Evolutionary conservation across 1,140 invertebrate species (phyloP), one percentile per base, ranked within the genome.

Genomic region (Galendromus occidentalis): DNA sequence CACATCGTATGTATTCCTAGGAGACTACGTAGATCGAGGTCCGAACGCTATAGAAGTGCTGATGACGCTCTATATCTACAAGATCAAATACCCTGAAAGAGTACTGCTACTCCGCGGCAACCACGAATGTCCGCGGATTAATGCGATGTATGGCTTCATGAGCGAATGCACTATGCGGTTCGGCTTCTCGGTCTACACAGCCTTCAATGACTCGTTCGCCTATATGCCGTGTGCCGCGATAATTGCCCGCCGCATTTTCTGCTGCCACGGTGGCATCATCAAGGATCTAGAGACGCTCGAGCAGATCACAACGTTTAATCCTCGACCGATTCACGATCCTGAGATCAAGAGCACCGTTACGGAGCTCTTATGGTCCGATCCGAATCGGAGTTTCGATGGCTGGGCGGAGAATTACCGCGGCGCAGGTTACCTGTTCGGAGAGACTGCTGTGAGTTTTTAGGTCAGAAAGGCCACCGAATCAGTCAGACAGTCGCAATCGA

Each of bases 31-130:
- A 7, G 64, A 65, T n/a, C 22, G 64, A n/a, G 64, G 64, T 28
- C 30, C 64, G 22, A 42, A 65, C 17, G 63, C 42, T n/a, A 42
- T 65, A 0, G 64, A 65, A 30, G n/a, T n/a, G 4, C 25, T 65
- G 30, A 45, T 42, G 25, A 42, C 63, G 22, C 39, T 39, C 4
- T 39, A 6, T 39, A 39, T 39, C 18, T 98, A 98, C 79, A 95
- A 98, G 81, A 96, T 92, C 71, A 91, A 93, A 79, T 93, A 91
- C 78, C 89, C 90, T 45, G 87, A 93, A 75, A 92, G 92, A 76
- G 93, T 94, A 79, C 94, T 94, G 75, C 75, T 84, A 7, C 73
- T 84, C 29, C 78, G 90, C 73, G 90, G 90, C 70, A 90, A 90
- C 75, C 80, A 82, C 86, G 71, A 81, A 86, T 73, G 90, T 39